Evolutionary conservation across 1,140 invertebrate species (phyloP).

Genomic region (Colletes gigas): DNA sequence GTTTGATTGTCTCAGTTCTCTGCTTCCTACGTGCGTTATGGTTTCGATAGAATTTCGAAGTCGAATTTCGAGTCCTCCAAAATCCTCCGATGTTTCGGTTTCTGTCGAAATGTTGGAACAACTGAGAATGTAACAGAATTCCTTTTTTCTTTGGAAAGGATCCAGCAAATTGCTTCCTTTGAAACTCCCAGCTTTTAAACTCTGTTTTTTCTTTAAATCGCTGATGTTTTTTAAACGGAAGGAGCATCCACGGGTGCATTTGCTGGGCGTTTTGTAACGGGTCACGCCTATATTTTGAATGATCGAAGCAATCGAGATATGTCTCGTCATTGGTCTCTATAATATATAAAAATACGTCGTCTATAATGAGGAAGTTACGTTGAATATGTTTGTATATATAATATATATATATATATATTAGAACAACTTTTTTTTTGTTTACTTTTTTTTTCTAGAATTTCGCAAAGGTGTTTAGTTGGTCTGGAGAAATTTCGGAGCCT

Average conservation of each 20-base stretch:
- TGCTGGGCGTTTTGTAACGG: conserved; percentile 10
- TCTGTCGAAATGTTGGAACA: background rate
- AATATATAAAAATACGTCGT: conserved; percentile 50
- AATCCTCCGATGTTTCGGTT: too few species aligned
- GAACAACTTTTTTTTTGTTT: conserved; percentile 16
- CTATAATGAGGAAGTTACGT: conserved; percentile 46
- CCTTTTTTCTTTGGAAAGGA: background rate
- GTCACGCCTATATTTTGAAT: background rate
- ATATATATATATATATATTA: conserved; percentile 27
- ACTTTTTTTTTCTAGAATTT: conserved; percentile 22
- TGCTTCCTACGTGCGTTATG: background rate
- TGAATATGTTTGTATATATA: conserved; percentile 33
- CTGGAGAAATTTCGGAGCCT: conserved; percentile 64
- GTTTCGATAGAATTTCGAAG: too few species aligned
- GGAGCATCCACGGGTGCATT: background rate
- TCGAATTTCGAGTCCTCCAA: too few species aligned
- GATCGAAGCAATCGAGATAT: background rate
- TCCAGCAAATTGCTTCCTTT: background rate
- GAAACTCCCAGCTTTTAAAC: background rate
- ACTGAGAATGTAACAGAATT: too few species aligned
- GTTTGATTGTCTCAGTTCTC: too few species aligned
- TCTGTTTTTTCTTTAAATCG: too few species aligned
- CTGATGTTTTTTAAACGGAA: background rate
- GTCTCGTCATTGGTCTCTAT: conserved; percentile 17
- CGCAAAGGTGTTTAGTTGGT: conserved; percentile 41